These are phyloP conservation scores for Monochamus saltuarius DNA, from an alignment of 1,140 invertebrate species.

Conservation along the genomic window DNA sequence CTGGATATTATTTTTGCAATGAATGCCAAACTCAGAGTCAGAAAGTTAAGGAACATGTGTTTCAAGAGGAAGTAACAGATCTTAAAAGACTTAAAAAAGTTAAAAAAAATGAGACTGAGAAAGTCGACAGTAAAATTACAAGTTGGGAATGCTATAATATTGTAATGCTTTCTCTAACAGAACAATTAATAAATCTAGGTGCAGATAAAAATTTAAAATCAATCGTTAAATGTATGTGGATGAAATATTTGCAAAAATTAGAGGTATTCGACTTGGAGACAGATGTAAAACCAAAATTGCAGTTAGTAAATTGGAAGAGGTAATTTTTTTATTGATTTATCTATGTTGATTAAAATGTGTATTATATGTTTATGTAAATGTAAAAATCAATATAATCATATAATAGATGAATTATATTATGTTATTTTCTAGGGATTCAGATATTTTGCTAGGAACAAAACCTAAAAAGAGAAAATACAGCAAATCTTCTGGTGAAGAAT, in stretches of 20 bases:
- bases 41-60: slow-evolving; percentile 53
- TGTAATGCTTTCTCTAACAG: slow-evolving; percentile 60
- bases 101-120: slow-evolving; percentile 19
- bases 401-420: too few relatives aligned
- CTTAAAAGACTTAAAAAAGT: slow-evolving; percentile 26
- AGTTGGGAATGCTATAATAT: slow-evolving; percentile 69
- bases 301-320: slow-evolving; percentile 54
- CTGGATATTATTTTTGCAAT: slow-evolving; percentile 58
- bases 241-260: slow-evolving; percentile 59
- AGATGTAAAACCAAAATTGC: slow-evolving; percentile 57
- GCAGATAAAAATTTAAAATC: slow-evolving; percentile 58
- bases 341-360: slow-evolving; percentile 20
- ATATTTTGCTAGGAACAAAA: slow-evolving; percentile 56
- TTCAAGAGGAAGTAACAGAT: slow-evolving; percentile 25
- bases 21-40: slow-evolving; percentile 58
- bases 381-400: too few relatives aligned
- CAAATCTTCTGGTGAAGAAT: slow-evolving; percentile 20
- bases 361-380: too few relatives aligned
- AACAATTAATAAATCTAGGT: slow-evolving; percentile 62
- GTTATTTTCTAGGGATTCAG: slow-evolving; percentile 54
- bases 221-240: slow-evolving; percentile 64
- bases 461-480: slow-evolving; percentile 28
- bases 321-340: slow-evolving; percentile 39
- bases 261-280: slow-evolving; percentile 57
- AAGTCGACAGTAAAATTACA: slow-evolving; percentile 53